Evolutionary conservation across 1,140 invertebrate species (phyloP).

Genomic region (Temnothorax curvispinosus): DNA sequence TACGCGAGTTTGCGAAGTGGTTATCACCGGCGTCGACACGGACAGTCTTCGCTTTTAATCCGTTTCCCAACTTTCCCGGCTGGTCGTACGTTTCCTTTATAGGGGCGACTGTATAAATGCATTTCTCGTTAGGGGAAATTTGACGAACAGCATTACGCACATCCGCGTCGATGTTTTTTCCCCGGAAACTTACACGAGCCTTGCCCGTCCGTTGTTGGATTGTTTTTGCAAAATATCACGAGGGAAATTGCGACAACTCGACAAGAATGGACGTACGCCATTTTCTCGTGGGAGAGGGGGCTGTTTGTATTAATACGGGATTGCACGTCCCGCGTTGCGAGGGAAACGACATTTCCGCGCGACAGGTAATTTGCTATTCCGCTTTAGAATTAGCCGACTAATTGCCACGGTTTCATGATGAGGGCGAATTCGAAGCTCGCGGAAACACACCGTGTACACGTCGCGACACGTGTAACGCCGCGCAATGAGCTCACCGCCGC

Average conservation of each 20-base stretch:
- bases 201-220: not conserved
- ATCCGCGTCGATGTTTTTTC: not conserved
- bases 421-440: constrained; percentile 17
- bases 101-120: not conserved
- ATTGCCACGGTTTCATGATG: constrained; percentile 45
- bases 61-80: constrained; percentile 7
- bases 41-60: constrained; percentile 16
- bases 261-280: constrained; percentile 28
- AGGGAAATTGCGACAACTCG: not conserved
- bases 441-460: not conserved
- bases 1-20: constrained; percentile 14
- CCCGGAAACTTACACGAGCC: too few species aligned
- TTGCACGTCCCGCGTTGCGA: constrained; percentile 33
- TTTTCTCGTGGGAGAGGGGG: constrained; percentile 8
- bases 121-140: not conserved
- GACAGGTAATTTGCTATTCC: constrained; percentile 59
- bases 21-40: constrained; percentile 14
- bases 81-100: not conserved
- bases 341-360: constrained; percentile 50
- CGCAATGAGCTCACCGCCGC: not conserved
- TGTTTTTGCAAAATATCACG: constrained; percentile 24
- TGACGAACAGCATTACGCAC: not conserved
- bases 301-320: constrained; percentile 57
- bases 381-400: constrained; percentile 57
- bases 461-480: constrained; percentile 9